phyloP scores from a whole-genome alignment of 1,140 invertebrate species.

The Chironomus tepperi region DNA sequence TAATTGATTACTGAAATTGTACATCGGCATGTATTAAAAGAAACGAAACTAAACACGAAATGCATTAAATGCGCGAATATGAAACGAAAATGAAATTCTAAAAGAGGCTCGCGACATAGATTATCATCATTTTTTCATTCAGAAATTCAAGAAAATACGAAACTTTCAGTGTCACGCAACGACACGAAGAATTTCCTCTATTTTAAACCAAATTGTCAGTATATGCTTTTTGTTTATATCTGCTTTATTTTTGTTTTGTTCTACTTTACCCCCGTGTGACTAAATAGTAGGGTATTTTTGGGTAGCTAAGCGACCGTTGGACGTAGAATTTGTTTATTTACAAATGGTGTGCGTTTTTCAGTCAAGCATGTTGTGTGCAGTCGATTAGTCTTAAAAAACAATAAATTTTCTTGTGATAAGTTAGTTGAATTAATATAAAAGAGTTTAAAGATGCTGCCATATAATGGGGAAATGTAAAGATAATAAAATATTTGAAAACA shows the following conservation, averaged over 20 bases:
- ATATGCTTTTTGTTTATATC: not conserved
- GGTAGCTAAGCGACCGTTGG: not conserved
- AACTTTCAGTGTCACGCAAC: slow-evolving; percentile 5
- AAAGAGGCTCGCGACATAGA: not conserved
- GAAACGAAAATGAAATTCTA: slow-evolving; percentile 14
- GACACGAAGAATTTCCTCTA: not conserved
- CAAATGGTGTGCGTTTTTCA: slow-evolving; percentile 15
- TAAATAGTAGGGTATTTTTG: not conserved
- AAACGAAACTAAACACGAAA: not conserved
- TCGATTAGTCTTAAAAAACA: not conserved
- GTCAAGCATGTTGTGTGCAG: not conserved
- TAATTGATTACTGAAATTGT: not conserved
- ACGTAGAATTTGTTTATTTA: slow-evolving; percentile 17
- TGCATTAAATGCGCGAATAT: slow-evolving; percentile 16
- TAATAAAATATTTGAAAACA: not conserved
- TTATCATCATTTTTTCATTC: not conserved
- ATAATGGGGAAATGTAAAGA: not conserved
- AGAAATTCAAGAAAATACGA: not conserved
- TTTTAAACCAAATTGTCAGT: not conserved
- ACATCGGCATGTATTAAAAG: not conserved
- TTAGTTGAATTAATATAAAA: not conserved
- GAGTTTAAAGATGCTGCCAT: not conserved
- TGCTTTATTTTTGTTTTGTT: not conserved
- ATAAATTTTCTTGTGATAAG: not conserved
- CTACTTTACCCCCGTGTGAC: not conserved